Evolutionary conservation across 2,888 invertebrate species (phyloP).

Genomic region (Drosophila parthenogenetica): DNA sequence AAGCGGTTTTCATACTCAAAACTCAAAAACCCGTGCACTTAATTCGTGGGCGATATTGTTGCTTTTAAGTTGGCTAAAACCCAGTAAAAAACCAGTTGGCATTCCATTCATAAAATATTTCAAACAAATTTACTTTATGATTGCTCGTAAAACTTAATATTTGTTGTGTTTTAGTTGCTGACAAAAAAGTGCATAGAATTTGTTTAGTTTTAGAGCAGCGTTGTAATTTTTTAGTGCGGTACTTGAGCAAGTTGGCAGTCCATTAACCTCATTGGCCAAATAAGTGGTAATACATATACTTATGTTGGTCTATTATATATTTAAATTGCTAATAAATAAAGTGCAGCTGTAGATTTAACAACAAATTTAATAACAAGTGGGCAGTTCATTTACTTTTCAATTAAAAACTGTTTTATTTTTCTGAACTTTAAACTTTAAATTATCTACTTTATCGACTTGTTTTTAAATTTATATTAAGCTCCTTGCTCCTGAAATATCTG

Average conservation of each 20-base stretch:
- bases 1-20: slow-evolving; percentile 24
- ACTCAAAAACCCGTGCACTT: slow-evolving; percentile 26
- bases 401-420: too few species aligned
- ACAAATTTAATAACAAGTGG: too few species aligned
- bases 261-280: not conserved
- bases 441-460: too few species aligned
- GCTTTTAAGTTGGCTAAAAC: slow-evolving; percentile 7
- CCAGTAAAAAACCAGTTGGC: slow-evolving; percentile 25
- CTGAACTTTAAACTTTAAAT: too few species aligned
- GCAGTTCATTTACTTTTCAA: too few species aligned
- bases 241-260: not conserved
- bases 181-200: not conserved
- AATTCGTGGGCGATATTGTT: slow-evolving; percentile 41
- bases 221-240: not conserved
- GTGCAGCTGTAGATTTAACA: too few species aligned
- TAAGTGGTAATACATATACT: too few species aligned
- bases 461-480: too few species aligned
- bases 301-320: too few species aligned
- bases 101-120: slow-evolving; percentile 25
- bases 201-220: too few species aligned
- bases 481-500: slow-evolving; percentile 3
- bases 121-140: slow-evolving; percentile 1
- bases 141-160: slow-evolving; percentile 6
- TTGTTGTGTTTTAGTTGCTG: not conserved
- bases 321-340: too few species aligned